These are phyloP conservation scores for Drosophila kanekoi DNA, from an alignment of 2,888 invertebrate species.

Conservation along the genomic window DNA sequence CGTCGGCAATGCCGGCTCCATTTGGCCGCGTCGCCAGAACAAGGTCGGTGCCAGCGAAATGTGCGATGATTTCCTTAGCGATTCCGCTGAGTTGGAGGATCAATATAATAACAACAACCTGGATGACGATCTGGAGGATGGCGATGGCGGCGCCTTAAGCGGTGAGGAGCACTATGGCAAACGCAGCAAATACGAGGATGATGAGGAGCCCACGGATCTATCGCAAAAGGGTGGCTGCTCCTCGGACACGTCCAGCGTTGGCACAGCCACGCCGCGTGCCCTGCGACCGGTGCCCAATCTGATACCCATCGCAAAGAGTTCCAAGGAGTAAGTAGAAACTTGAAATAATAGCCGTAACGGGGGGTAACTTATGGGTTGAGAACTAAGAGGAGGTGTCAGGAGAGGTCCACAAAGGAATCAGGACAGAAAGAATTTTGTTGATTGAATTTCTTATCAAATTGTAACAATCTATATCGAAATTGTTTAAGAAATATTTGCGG, in stretches of 20 bases:
- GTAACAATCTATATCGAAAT: too few species aligned
- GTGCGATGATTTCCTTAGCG: conserved; percentile 84
- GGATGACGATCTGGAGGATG: conserved; percentile 82
- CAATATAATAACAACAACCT: conserved; percentile 84
- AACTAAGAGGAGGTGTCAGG: too few species aligned
- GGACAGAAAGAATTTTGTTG: too few species aligned
- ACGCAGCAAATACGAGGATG: conserved; percentile 80
- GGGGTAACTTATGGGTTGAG: background rate
- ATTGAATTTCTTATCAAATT: too few species aligned
- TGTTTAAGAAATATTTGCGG: too few species aligned
- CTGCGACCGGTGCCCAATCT: conserved; percentile 90
- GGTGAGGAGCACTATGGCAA: conserved; percentile 77
- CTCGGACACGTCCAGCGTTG: conserved; percentile 82
- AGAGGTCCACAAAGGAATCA: too few species aligned
- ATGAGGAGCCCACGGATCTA: conserved; percentile 85
- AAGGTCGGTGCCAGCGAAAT: conserved; percentile 90
- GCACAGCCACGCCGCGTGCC: conserved; percentile 81
- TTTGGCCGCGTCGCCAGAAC: conserved; percentile 88
- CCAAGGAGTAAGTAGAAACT: conserved; percentile 68
- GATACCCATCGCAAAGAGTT: conserved; percentile 88
- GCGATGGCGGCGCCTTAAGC: conserved; percentile 56
- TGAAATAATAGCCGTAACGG: background rate
- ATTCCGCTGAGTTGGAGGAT: conserved; percentile 82
- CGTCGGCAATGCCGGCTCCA: conserved; percentile 88
- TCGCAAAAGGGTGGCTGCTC: conserved; percentile 84